These are phyloP conservation scores for Megamerina dolium DNA, from an alignment of 2,888 invertebrate species.

Conservation along the genomic window DNA sequence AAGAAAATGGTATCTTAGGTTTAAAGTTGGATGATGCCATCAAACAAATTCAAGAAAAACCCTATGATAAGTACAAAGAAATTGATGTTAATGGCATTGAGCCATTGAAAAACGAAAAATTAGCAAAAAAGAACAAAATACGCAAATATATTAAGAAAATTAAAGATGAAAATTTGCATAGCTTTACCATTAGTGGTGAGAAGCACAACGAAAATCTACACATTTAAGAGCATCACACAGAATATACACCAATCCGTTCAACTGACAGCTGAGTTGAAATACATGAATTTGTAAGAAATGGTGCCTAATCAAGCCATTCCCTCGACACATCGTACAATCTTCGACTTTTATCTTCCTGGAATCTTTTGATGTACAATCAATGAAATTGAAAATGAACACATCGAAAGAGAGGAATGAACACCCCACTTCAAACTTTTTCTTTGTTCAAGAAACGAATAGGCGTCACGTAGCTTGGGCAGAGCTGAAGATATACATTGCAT, in stretches of 20 bases:
- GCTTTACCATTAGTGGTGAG: constrained; percentile 5
- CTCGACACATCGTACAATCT: too few relatives aligned
- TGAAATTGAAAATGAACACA: too few relatives aligned
- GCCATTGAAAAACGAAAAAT: constrained; percentile 34
- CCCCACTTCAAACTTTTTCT: too few relatives aligned
- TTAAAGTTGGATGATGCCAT: constrained; percentile 44
- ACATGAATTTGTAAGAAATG: too few relatives aligned
- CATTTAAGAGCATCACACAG: neutral
- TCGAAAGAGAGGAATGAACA: too few relatives aligned
- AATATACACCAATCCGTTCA: neutral
- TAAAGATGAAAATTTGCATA: constrained; percentile 36
- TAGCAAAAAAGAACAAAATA: constrained; percentile 35
- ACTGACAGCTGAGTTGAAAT: too few relatives aligned
- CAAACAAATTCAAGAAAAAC: constrained; percentile 52
- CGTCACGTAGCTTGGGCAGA: too few relatives aligned
- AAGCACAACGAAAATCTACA: neutral
- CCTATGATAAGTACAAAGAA: constrained; percentile 61
- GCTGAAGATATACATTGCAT: too few relatives aligned
- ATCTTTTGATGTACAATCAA: too few relatives aligned
- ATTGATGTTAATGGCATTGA: constrained; percentile 38
- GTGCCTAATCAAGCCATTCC: too few relatives aligned
- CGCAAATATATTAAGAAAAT: constrained; percentile 47
- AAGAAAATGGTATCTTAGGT: constrained; percentile 49
- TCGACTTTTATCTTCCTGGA: too few relatives aligned
- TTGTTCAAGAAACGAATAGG: too few relatives aligned